These are phyloP conservation scores for Trematocara zebra DNA, from an alignment of 2,113 vertebrate species.

Conservation along the genomic window DNA sequence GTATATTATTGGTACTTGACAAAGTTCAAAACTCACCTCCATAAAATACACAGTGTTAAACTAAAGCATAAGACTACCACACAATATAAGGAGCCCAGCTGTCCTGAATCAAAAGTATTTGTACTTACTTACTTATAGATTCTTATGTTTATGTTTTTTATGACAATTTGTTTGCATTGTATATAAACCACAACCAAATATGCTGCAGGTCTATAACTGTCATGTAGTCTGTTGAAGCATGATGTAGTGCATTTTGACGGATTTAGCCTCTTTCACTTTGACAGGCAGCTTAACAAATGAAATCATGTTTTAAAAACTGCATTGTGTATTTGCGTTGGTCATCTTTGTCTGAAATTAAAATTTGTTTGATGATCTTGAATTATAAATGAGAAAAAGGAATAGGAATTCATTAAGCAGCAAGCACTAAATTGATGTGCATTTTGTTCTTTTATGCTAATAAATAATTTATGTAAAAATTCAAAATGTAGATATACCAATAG, in stretches of 20 bases:
- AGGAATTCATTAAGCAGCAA: neutral
- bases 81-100: neutral
- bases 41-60: neutral
- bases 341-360: neutral
- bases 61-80: neutral
- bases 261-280: neutral
- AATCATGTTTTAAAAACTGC: neutral
- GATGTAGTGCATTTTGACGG: neutral
- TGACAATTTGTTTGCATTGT: neutral
- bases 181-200: neutral
- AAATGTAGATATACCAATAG: neutral
- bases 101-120: neutral
- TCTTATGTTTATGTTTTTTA: fast-evolving
- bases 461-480: neutral
- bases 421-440: neutral
- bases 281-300: neutral
- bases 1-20: fast-evolving
- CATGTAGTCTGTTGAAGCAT: neutral
- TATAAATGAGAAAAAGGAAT: neutral
- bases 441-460: neutral
- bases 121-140: neutral
- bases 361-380: neutral
- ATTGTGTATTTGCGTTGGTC: neutral
- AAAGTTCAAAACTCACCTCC: neutral
- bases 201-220: neutral